phyloP scores from a whole-genome alignment of 2,888 invertebrate genomes.

The Drosophila putrida region DNA sequence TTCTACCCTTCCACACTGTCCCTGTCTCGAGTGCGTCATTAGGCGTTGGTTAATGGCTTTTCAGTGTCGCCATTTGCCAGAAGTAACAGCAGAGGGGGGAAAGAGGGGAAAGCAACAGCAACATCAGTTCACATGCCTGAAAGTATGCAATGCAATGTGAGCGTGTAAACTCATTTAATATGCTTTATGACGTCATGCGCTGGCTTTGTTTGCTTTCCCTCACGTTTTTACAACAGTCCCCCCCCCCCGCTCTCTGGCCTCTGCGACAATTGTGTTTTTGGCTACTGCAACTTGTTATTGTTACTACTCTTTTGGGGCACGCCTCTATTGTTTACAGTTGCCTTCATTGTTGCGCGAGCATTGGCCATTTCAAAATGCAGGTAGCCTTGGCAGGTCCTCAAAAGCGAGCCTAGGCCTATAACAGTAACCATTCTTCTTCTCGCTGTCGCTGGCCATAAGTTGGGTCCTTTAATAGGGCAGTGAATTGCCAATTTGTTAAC shows the following conservation, averaged over 20 bases:
- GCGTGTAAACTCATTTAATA: slow-evolving; percentile 73
- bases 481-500: slow-evolving; percentile 26
- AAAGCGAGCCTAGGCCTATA: slow-evolving; percentile 25
- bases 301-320: slow-evolving; percentile 41
- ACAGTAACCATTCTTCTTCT: slow-evolving; percentile 8
- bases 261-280: slow-evolving; percentile 28
- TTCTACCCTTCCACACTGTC: slow-evolving; percentile 1
- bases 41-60: slow-evolving; percentile 81
- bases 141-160: slow-evolving; percentile 59
- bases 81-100: neutral
- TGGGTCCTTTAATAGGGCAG: slow-evolving; percentile 8
- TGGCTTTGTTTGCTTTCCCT: slow-evolving; percentile 32
- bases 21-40: slow-evolving; percentile 73
- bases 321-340: slow-evolving; percentile 64
- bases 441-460: slow-evolving; percentile 3
- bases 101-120: slow-evolving; percentile 15
- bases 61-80: slow-evolving; percentile 69
- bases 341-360: slow-evolving; percentile 62
- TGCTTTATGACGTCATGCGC: slow-evolving; percentile 77
- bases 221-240: slow-evolving; percentile 47
- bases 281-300: slow-evolving; percentile 35
- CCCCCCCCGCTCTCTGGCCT: slow-evolving; percentile 7
- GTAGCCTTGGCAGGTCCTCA: slow-evolving; percentile 61
- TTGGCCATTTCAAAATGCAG: slow-evolving; percentile 73
- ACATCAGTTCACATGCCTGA: slow-evolving; percentile 41